phyloP scores from a whole-genome alignment of 2,113 vertebrate genomes.

The Xenopus laevis region DNA sequence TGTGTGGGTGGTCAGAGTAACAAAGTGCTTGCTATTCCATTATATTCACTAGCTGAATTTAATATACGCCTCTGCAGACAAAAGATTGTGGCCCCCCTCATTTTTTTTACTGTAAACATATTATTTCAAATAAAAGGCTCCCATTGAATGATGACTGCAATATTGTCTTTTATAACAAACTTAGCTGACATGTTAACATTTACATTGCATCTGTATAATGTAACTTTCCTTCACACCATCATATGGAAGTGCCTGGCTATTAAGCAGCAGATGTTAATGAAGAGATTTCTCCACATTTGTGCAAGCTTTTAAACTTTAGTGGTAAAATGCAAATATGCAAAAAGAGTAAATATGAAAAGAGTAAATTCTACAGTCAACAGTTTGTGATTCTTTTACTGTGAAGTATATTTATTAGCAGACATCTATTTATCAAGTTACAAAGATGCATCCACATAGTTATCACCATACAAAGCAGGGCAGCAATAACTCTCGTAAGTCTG shows the following conservation, averaged over 20 bases:
- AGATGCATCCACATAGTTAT: no score
- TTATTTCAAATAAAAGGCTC: slow-evolving; percentile 14
- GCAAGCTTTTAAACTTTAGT: slow-evolving; percentile 11
- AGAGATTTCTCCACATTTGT: not conserved
- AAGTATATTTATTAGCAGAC: no score
- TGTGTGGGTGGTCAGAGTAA: slow-evolving; percentile 18
- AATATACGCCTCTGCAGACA: not conserved
- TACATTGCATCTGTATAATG: not conserved
- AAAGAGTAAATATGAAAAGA: no score
- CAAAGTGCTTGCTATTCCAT: not conserved
- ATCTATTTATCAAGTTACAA: no score
- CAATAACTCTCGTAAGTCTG: no score
- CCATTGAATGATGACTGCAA: not conserved
- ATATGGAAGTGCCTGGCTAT: slow-evolving; percentile 1
- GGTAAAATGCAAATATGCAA: not conserved
- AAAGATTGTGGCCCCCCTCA: not conserved
- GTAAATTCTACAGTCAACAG: no score
- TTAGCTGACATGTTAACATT: slow-evolving; percentile 10
- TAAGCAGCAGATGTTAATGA: slow-evolving; percentile 17
- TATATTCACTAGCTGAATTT: not conserved
- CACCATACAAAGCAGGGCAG: no score
- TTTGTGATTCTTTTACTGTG: no score
- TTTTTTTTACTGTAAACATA: not conserved
- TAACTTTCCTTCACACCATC: not conserved
- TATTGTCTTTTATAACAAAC: slow-evolving; percentile 11